phyloP scores from a whole-genome alignment of 2,888 invertebrate species.

The Epirrhoe tristata region DNA sequence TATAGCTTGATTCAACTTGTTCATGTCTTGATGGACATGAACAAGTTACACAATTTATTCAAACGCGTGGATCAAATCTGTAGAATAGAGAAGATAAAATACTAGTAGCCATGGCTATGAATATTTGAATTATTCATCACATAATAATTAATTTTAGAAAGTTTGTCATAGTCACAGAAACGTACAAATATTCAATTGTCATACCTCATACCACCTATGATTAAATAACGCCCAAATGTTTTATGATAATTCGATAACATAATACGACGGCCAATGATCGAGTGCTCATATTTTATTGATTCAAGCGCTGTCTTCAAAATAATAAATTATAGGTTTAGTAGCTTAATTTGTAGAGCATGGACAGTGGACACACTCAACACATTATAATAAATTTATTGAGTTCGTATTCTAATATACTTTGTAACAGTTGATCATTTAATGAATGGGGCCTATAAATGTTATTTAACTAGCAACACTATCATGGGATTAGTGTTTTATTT shows the following conservation, averaged over 20 bases:
- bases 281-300: constrained; percentile 13
- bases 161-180: background rate
- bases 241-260: constrained; percentile 24
- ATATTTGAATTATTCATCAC: background rate
- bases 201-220: constrained; percentile 7
- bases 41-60: too few species aligned
- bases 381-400: background rate
- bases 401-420: background rate
- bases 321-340: constrained; percentile 8
- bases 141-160: background rate
- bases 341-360: constrained; percentile 8
- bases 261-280: constrained; percentile 29
- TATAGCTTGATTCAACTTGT: too few species aligned
- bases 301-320: constrained; percentile 9
- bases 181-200: constrained; percentile 1
- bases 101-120: background rate
- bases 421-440: background rate
- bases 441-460: background rate
- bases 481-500: background rate
- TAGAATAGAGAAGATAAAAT: too few species aligned
- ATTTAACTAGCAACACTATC: background rate
- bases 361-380: background rate
- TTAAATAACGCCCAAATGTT: constrained; percentile 6
- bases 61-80: too few species aligned
- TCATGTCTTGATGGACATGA: too few species aligned